phyloP scores from a whole-genome alignment of 2,113 vertebrate genomes.

The Oreochromis spilurus region DNA sequence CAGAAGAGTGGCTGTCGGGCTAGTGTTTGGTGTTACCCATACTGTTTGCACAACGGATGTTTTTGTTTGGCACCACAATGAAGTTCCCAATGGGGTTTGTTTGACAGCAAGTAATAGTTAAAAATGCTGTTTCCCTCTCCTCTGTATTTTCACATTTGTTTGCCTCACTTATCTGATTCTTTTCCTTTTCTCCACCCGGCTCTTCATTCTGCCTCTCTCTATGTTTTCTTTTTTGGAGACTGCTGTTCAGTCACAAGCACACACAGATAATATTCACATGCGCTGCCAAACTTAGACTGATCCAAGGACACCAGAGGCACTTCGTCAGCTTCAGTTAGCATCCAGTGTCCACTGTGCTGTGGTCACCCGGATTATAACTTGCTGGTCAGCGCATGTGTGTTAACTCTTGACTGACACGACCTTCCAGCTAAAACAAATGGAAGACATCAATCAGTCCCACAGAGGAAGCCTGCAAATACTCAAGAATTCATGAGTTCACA shows the following conservation, averaged over 20 bases:
- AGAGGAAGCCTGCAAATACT: constrained; percentile 7
- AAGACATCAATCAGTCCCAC: constrained; percentile 39
- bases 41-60: constrained; percentile 43
- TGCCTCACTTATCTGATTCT: background rate
- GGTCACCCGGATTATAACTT: constrained; percentile 42
- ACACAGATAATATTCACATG: background rate
- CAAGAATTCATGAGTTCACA: constrained; percentile 21
- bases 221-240: background rate
- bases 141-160: constrained; percentile 6
- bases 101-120: constrained; percentile 40
- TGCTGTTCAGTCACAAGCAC: background rate
- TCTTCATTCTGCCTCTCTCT: background rate
- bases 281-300: background rate
- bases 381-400: constrained; percentile 31
- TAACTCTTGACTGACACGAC: constrained; percentile 33
- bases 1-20: constrained; percentile 33
- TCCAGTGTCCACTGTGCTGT: constrained; percentile 41
- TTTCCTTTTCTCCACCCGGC: background rate
- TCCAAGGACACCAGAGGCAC: constrained; percentile 47
- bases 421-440: constrained; percentile 39
- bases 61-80: constrained; percentile 33
- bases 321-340: constrained; percentile 51
- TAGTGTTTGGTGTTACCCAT: constrained; percentile 31
- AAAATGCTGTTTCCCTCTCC: background rate
- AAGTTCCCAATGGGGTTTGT: constrained; percentile 40